Base-by-base conservation (phyloP, 2,797 vertebrate species). In the Graptemys geographica region DNA sequence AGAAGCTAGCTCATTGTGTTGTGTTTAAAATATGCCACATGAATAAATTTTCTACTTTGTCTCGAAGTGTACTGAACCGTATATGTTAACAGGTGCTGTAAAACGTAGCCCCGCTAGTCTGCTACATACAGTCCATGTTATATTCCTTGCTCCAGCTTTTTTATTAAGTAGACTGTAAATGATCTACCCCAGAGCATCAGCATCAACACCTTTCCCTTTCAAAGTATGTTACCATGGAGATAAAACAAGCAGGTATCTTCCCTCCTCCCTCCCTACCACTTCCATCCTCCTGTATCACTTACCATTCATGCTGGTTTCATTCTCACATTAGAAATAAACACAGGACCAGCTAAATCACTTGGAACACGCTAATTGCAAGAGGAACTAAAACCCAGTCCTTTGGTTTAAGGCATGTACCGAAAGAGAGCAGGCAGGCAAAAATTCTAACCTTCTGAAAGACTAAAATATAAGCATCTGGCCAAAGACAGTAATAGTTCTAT, bases 181-280 rank as follows among this genome's bases (percentile, higher is more conserved):
- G 85, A 92, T 81, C 92, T 85, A 79, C 90, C 97, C 94, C 91
- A 82, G 81, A 2, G 79, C 85, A 28, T 80, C 79, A 0, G 19
- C 49, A 2, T 4, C 27, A 89, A 74, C 88, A 92, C 87, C 91
- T 88, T 69, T 90, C 78, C 92, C 86, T 62, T 74, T 49, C 18
- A 31, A 79, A 89, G 86, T 81, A 87, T 72, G 95, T 97, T 96
- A 92, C 96, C 93, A 55, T 92, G 93, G 96, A 86, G 62, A 96
- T 41, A 69, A 69, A 85, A 80, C 79, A 83, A 74, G 33, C 21
- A 0, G 16, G 53, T 15, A 37, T 27, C 57, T 16, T 33, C n/a
- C 27, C 11, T 33, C 15, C 80, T 78, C 57, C 31, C 31, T 5
- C 62, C 49, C 51, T 53, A 41, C 8, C 10, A 41, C 16, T 33